These are phyloP conservation scores for Bucco capensis DNA, from an alignment of 2,113 vertebrate species.

Conservation along the genomic window DNA sequence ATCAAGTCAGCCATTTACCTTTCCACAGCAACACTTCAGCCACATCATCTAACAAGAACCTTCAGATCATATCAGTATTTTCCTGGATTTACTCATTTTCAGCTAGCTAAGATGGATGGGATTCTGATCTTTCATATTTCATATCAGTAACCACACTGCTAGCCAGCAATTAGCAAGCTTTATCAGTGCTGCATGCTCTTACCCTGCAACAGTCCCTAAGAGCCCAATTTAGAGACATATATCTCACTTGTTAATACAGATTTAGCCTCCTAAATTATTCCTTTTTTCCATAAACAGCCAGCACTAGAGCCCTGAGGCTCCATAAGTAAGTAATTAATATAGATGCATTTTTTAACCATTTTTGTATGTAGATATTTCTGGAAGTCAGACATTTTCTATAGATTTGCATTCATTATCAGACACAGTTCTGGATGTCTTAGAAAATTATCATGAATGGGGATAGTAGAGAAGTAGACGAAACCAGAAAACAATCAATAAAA, in stretches of 20 bases:
- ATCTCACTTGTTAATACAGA: conserved; percentile 26
- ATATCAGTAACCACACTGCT: neutral
- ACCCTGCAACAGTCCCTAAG: neutral
- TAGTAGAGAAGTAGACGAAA: neutral
- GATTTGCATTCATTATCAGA: neutral
- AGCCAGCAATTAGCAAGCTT: neutral
- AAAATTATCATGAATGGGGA: neutral
- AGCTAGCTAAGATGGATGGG: neutral
- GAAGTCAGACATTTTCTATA: neutral
- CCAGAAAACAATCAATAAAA: neutral
- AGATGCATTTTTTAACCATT: neutral
- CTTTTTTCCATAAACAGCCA: conserved; percentile 44
- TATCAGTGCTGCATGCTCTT: neutral
- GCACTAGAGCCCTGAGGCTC: neutral
- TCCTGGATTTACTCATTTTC: neutral
- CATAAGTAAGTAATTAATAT: conserved; percentile 1
- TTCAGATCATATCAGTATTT: neutral
- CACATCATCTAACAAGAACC: neutral
- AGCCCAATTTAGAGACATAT: conserved; percentile 37
- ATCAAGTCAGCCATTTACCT: neutral
- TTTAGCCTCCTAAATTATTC: conserved; percentile 29
- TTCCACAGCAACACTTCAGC: neutral
- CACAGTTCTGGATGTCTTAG: neutral
- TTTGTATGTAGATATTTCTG: neutral
- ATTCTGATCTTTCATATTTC: neutral